These are phyloP conservation scores for Bembecia ichneumoniformis DNA, from an alignment of 2,888 invertebrate species.

Conservation along the genomic window DNA sequence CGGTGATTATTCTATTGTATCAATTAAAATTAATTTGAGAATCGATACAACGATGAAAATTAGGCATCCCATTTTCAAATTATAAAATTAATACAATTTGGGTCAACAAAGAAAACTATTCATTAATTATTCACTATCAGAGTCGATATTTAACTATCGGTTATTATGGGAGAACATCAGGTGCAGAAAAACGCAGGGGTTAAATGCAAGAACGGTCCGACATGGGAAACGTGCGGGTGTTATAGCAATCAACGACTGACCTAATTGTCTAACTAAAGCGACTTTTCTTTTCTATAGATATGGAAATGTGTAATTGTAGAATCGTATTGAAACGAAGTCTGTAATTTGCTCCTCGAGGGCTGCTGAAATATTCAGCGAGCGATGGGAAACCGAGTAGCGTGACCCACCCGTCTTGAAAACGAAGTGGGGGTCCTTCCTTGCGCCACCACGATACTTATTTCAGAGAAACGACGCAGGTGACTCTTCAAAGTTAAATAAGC, in stretches of 20 bases:
- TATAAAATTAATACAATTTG: too few species aligned
- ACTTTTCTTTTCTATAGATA: conserved; percentile 29
- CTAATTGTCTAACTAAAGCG: conserved; percentile 31
- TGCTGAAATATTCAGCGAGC: conserved; percentile 58
- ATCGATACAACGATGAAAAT: too few species aligned
- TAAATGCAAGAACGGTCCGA: background rate
- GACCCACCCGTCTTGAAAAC: conserved; percentile 18
- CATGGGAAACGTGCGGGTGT: conserved; percentile 41
- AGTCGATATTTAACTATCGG: background rate
- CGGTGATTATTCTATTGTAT: too few species aligned
- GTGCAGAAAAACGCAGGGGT: conserved; percentile 3
- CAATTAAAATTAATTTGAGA: too few species aligned
- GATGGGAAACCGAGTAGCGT: conserved; percentile 41
- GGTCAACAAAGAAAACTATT: too few species aligned
- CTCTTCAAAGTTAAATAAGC: conserved; percentile 8
- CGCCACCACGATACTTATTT: conserved; percentile 15
- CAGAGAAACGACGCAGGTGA: conserved; percentile 35
- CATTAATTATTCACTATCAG: too few species aligned
- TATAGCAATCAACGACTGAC: conserved; percentile 42
- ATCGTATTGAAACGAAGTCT: conserved; percentile 35
- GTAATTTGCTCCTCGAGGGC: conserved; percentile 49
- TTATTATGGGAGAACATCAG: conserved; percentile 1
- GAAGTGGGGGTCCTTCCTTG: conserved; percentile 3
- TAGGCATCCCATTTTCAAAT: too few species aligned
- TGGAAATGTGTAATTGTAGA: conserved; percentile 44